phyloP scores from a whole-genome alignment of 2,888 invertebrate genomes.

The Melanostoma scalare region DNA sequence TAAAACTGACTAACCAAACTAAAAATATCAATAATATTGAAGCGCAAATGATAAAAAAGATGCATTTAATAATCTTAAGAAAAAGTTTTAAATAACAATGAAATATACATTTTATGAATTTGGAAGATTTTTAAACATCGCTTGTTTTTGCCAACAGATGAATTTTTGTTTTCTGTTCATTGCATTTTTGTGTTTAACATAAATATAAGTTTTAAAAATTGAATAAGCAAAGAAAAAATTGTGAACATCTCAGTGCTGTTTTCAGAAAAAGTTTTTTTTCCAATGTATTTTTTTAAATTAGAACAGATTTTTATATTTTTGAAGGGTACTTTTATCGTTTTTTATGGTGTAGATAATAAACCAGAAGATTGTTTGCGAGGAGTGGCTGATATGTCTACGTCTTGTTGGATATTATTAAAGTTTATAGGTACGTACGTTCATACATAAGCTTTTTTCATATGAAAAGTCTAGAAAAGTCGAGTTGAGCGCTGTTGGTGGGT shows the following conservation, averaged over 20 bases:
- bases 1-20: neutral
- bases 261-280: no score
- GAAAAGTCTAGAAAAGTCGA: no score
- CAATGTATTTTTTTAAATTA: no score
- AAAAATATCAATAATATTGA: slow-evolving; percentile 12
- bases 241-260: slow-evolving; percentile 4
- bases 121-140: slow-evolving; percentile 64
- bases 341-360: no score
- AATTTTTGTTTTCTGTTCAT: slow-evolving; percentile 11
- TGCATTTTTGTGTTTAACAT: slow-evolving; percentile 17
- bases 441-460: no score
- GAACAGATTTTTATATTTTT: no score
- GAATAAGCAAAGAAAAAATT: neutral
- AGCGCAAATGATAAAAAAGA: slow-evolving; percentile 56
- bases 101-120: slow-evolving; percentile 15
- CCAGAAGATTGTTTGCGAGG: no score
- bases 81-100: neutral
- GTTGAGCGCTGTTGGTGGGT: no score
- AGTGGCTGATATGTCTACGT: no score
- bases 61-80: slow-evolving; percentile 2
- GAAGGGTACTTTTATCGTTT: no score
- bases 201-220: neutral
- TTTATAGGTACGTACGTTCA: no score
- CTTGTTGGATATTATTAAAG: no score
- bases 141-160: slow-evolving; percentile 67